Evolutionary conservation across 2,888 invertebrate genomes (phyloP), one percentile per base, ranked within the genome.

Genomic region (Pantelozetes paolii): DNA sequence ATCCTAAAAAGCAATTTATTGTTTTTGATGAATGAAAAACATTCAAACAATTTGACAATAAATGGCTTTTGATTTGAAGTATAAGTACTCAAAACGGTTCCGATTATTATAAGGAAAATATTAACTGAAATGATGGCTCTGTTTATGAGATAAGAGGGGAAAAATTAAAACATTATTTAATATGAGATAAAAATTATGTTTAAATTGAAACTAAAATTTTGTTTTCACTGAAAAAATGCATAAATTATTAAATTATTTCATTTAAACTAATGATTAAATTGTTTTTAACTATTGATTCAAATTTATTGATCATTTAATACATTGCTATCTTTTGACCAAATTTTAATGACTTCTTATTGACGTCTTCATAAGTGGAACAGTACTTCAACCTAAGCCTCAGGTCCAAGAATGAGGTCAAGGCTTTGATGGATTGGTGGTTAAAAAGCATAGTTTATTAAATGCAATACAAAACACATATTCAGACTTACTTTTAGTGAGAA

Each of bases 11-110:
- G 30, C 20, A 45, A 13, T 26, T 20, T 30, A 45, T 67, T 40
- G 32, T 73, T 73, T 36, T 73, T 57, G 23, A 48, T 11, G 20
- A 73, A 40, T 26, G 69, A 70, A 62, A 69, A 73, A n/a, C 69
- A 69, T n/a, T 3, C 23, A 9, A 73, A 20, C 8, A 73, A 9
- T 23, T 9, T 15, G 1, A 73, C 6, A 1, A 26, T 1, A 57
- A 40, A 42, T 13, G 20, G 32, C 15, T 40, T 40, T 11, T 20
- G 26, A 42, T 28, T 42, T 1, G 54, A 15, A 30, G 18, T 15
- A 28, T 42, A 42, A 20, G 11, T 40, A 30, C 20, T 23, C 36
- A 62, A 30, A 30, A 73, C 9, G 13, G 73, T 73, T 20, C 69
- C 73, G n/a, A 73, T 36, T 57, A 73, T n/a, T 20, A 70, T 40